Conservation (phyloP, 2,888 invertebrate genomes). For the Pardosa pseudoannulata region DNA sequence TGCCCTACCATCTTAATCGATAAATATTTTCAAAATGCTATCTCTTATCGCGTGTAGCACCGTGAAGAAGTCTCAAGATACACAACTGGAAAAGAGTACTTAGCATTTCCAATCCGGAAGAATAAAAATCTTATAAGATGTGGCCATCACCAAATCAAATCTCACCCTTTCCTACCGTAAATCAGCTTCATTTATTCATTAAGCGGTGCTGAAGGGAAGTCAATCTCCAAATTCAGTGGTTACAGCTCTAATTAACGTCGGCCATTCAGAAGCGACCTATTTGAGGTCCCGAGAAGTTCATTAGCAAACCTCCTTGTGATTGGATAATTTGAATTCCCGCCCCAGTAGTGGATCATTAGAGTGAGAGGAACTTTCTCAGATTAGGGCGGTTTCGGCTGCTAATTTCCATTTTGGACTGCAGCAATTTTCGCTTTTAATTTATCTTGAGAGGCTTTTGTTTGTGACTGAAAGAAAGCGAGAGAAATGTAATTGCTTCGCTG, state of each 20-base stretch:
- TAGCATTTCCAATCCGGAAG: too few species aligned
- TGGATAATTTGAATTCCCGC: slow-evolving; percentile 68
- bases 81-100: too few species aligned
- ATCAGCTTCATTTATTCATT: slow-evolving; percentile 16
- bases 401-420: slow-evolving; percentile 55
- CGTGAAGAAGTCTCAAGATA: too few species aligned
- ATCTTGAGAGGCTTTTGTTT: background rate
- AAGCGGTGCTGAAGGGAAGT: background rate
- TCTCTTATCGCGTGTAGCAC: too few species aligned
- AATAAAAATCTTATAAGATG: too few species aligned
- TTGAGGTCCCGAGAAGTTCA: slow-evolving; percentile 46
- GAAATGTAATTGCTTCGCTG: background rate
- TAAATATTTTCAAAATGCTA: too few species aligned
- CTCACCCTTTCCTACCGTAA: background rate
- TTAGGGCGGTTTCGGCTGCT: slow-evolving; percentile 42
- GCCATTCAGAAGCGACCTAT: slow-evolving; percentile 16
- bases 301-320: slow-evolving; percentile 47
- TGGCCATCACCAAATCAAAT: background rate
- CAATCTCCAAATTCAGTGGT: slow-evolving; percentile 46
- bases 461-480: background rate
- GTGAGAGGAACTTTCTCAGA: slow-evolving; percentile 57
- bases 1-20: too few species aligned
- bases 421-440: slow-evolving; percentile 55
- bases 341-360: slow-evolving; percentile 45
- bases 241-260: slow-evolving; percentile 58